Conservation (phyloP, 2,888 invertebrate species). For the Hypena proboscidalis region DNA sequence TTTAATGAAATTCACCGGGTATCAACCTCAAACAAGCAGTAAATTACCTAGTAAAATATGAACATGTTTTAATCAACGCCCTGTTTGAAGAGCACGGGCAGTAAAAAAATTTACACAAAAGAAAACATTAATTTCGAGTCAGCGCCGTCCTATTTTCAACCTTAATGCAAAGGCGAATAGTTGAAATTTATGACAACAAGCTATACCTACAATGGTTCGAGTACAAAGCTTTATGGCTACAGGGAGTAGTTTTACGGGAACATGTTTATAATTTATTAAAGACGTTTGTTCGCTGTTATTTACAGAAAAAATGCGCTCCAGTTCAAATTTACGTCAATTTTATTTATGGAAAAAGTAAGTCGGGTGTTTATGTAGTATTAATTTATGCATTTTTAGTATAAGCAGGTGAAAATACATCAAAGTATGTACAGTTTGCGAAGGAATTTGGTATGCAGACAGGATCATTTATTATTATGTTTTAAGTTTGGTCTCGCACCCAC, state of each 20-base stretch:
- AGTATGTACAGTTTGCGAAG: no score
- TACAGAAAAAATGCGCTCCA: constrained; percentile 37
- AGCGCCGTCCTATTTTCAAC: constrained; percentile 15
- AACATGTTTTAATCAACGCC: no score
- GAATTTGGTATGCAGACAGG: no score
- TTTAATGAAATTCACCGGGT: no score
- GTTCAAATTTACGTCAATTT: constrained; percentile 24
- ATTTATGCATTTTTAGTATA: constrained; percentile 29
- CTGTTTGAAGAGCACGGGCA: constrained; percentile 19
- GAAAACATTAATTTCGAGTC: constrained; percentile 6
- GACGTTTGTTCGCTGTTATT: constrained; percentile 48
- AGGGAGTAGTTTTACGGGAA: constrained; percentile 28
- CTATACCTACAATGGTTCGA: constrained; percentile 19
- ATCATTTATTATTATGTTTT: no score
- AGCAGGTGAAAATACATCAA: constrained; percentile 39
- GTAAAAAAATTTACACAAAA: constrained; percentile 8
- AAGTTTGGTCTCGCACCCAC: no score
- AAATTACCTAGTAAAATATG: no score
- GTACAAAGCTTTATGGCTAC: constrained; percentile 36
- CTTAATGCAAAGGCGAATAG: constrained; percentile 15
- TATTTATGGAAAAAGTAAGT: constrained; percentile 34
- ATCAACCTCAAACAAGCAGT: no score
- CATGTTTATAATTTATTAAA: constrained; percentile 55
- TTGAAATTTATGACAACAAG: constrained; percentile 19
- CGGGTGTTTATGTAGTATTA: constrained; percentile 29